Conservation (phyloP, 1,140 invertebrate genomes). For the Drosophila busckii region DNA sequence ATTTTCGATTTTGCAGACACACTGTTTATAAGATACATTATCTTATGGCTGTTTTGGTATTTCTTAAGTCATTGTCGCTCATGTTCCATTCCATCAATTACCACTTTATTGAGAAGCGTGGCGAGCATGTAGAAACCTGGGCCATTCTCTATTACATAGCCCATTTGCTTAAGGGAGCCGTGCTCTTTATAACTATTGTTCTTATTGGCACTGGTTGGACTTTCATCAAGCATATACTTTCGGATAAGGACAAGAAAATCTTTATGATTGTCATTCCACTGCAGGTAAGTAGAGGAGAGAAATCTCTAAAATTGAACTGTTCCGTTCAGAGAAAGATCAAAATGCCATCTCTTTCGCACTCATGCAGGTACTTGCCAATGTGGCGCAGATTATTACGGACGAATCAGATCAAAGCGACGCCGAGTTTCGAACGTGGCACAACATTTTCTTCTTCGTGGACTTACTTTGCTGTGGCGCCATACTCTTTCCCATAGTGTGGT, state of each 20-base stretch:
- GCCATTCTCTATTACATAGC: constrained; percentile 98
- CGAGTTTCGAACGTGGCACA: constrained; percentile 93
- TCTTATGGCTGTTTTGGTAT: constrained; percentile 96
- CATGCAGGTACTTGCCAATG: constrained; percentile 93
- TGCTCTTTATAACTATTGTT: constrained; percentile 97
- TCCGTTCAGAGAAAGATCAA: not conserved
- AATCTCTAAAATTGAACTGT: too few relatives aligned
- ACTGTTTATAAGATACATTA: constrained; percentile 98
- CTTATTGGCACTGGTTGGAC: constrained; percentile 99
- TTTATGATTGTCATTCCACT: constrained; percentile 99
- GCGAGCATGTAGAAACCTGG: constrained; percentile 97
- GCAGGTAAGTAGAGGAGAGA: constrained; percentile 90
- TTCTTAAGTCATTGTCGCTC: constrained; percentile 94
- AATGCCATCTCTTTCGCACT: too few relatives aligned
- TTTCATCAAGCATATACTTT: constrained; percentile 98
- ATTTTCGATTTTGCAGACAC: constrained; percentile 80
- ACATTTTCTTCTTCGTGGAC: constrained; percentile 97
- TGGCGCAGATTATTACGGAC: constrained; percentile 98
- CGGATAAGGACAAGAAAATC: constrained; percentile 98
- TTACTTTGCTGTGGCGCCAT: constrained; percentile 98
- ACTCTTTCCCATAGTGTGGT: constrained; percentile 97
- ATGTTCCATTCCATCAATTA: constrained; percentile 98
- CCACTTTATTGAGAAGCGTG: constrained; percentile 96
- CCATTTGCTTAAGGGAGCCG: constrained; percentile 95
- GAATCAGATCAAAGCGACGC: constrained; percentile 97